A percentile compares a stretch with the other conserved stretches of the same genome.
These are phyloP conservation scores for Calliopum simillimum DNA, from an alignment of 2,888 invertebrate genomes.

Conservation along the genomic window DNA sequence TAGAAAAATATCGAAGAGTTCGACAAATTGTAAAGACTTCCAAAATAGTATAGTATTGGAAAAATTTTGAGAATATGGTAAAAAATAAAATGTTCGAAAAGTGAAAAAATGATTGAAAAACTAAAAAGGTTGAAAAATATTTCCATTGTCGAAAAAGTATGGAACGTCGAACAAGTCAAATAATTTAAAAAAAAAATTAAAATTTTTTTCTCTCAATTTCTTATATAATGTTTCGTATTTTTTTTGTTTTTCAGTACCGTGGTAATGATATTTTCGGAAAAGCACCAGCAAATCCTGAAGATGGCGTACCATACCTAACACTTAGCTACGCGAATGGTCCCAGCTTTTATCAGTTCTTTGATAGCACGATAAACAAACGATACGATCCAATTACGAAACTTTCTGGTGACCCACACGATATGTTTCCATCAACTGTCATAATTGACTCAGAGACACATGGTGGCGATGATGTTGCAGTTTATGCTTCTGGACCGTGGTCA, in stretches of 20 bases:
- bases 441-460: conserved; percentile 75
- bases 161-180: no score
- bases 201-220: neutral
- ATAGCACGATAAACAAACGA: conserved; percentile 52
- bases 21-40: no score
- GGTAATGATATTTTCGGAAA: conserved; percentile 56
- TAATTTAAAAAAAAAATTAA: no score
- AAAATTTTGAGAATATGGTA: no score
- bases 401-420: conserved; percentile 49
- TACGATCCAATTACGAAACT: conserved; percentile 58
- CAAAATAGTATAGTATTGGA: no score
- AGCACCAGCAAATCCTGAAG: conserved; percentile 62
- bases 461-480: conserved; percentile 84
- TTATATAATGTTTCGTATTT: neutral
- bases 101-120: no score
- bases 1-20: no score
- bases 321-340: conserved; percentile 83
- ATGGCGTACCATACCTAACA: conserved; percentile 74
- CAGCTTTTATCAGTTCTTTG: conserved; percentile 68
- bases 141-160: no score
- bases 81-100: no score
- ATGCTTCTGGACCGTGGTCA: conserved; percentile 81
- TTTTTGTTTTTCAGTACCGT: conserved; percentile 50
- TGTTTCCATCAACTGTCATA: conserved; percentile 72
- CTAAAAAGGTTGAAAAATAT: no score